phyloP scores from a whole-genome alignment of 1,140 invertebrate species.

The Listronotus oregonensis region DNA sequence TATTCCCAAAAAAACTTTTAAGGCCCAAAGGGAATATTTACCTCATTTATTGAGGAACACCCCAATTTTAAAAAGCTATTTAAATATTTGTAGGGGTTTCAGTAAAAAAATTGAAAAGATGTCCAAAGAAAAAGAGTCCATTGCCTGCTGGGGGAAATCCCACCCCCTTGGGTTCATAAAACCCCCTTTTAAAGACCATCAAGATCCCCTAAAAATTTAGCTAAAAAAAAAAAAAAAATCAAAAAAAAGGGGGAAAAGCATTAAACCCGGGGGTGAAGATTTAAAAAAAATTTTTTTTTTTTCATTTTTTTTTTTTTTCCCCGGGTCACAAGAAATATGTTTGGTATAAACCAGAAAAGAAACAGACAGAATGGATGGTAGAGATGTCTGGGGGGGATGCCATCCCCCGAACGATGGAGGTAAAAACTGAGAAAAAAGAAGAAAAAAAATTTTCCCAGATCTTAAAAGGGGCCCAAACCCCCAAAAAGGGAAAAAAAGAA shows the following conservation, averaged over 20 bases:
- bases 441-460: constrained; percentile 58
- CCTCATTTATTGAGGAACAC: background rate
- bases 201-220: constrained; percentile 72
- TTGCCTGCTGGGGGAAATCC: constrained; percentile 71
- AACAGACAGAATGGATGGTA: constrained; percentile 65
- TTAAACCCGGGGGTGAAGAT: constrained; percentile 58
- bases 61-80: too few relatives aligned
- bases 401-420: constrained; percentile 46
- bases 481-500: constrained; percentile 72
- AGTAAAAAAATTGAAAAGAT: constrained; percentile 52
- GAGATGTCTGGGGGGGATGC: constrained; percentile 82
- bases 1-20: constrained; percentile 58
- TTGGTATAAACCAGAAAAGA: constrained; percentile 66
- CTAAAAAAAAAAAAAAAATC: constrained; percentile 71
- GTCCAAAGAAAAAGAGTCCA: constrained; percentile 56
- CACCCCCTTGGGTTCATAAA: constrained; percentile 92
- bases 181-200: constrained; percentile 86
- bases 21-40: constrained; percentile 53
- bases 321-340: constrained; percentile 73
- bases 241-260: constrained; percentile 78
- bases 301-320: constrained; percentile 54
- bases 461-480: constrained; percentile 68
- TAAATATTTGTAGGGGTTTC: constrained; percentile 36
- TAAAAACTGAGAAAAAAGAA: constrained; percentile 46
- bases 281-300: background rate